Base-by-base conservation (phyloP, 2,113 vertebrate genomes). In the Galemys pyrenaicus region DNA sequence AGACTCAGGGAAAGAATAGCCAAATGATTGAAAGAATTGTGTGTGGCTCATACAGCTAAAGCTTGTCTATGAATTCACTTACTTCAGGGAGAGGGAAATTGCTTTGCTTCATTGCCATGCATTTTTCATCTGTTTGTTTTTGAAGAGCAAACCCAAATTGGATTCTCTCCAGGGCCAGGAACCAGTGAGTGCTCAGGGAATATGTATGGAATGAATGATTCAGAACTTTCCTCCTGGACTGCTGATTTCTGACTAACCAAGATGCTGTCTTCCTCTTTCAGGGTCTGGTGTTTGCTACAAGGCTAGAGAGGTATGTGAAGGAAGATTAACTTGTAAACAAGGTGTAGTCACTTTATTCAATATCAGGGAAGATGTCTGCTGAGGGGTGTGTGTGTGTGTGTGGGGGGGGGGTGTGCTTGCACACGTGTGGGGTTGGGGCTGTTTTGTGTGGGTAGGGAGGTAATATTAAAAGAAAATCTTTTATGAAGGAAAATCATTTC, bases 71-170 rank as follows among this genome's bases (percentile, higher is more conserved):
- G 74, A 73, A 46, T 89, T 92, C 51, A 82, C 64, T 92, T 94
- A 94, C 84, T 35, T 77, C 58, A 15, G 49, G 65, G 49, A 30
- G 46, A 77, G 74, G 46, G 32, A 87, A 67, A 79, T 90, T 87
- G 54, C 79, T 92, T 94, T 96, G 79, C 51, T 92, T 78, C 46
- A 77, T 19, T 73, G 46, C 39, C 56, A 70, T 74, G 46, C 28
- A 73, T 64, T 95, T 95, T 96, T 87, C 79, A 56, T 94, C 58
- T 93, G 44, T 84, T 92, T 89, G 54, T 94, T 67, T 97, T 95
- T 94, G 83, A 94, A 95, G 30, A 81, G 35, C 24, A 96, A 93
- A 89, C n/a, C 54, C 70, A 35, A 85, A 73, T 6, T 89, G 75
- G 65, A 92, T 93, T 94, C 60, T 74, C 64, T 89, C 96, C 70